Conservation (phyloP, 2,888 invertebrate genomes). For the Ochropleura plecta region DNA sequence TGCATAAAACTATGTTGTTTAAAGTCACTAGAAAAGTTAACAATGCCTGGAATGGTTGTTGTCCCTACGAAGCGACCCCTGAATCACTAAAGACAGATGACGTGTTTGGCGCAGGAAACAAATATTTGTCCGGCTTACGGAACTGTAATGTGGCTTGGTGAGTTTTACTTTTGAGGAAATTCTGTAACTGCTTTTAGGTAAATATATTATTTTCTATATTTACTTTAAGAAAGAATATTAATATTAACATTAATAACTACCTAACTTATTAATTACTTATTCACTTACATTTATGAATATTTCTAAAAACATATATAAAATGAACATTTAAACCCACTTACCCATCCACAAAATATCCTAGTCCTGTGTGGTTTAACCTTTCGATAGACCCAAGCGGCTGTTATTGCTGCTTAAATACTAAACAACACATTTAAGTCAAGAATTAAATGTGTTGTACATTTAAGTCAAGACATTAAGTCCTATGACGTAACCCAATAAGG, state of each 20-base stretch:
- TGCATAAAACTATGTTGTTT: constrained; percentile 15
- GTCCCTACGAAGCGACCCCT: constrained; percentile 7
- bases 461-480: neutral
- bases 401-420: neutral
- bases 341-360: too few relatives aligned
- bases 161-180: neutral
- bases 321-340: too few relatives aligned
- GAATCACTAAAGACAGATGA: constrained; percentile 20
- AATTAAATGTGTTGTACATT: too few relatives aligned
- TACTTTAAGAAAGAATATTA: too few relatives aligned
- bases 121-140: constrained; percentile 16
- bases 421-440: too few relatives aligned
- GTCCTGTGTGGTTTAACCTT: too few relatives aligned
- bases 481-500: neutral
- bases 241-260: too few relatives aligned
- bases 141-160: neutral
- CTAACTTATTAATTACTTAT: too few relatives aligned
- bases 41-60: constrained; percentile 11
- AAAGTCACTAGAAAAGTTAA: constrained; percentile 1
- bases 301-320: too few relatives aligned
- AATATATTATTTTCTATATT: neutral
- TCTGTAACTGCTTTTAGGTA: neutral
- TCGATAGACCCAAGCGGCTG: too few relatives aligned
- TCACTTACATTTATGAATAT: too few relatives aligned
- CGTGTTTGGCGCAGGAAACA: neutral